Base-by-base conservation (phyloP, 1,140 invertebrate species). In the Drosophila ohnishii region DNA sequence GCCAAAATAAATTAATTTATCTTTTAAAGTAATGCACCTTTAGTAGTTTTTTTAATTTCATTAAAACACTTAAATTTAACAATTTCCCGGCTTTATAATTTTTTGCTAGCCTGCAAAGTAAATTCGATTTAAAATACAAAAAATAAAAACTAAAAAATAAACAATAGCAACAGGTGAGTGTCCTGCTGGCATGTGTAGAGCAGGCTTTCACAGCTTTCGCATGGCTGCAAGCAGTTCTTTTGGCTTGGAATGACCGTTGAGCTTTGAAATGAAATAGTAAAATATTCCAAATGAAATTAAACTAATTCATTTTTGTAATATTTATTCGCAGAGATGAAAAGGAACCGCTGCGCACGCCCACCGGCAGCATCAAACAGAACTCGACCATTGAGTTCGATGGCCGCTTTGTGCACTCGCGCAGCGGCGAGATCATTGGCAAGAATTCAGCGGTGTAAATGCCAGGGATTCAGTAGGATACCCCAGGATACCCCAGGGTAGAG, bases 381-480 rank as follows among this genome's bases (percentile, higher is more conserved):
- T 95, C 95, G 42, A 96, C 95, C 22, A 94, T 96, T 6, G 96
- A 96, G 80, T 97, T 96, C 82, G 96, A 97, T 77, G 95, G 96
- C 8, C 95, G 95, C 80, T 94, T 95, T 76, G 96, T 96, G 14
- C 94, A 96, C 80, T 95, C 96, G 22, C 95, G 95, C 82, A 96
- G 95, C 32, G 95, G 95, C 45, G 94, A 94, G 81, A 96, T 96
- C 76, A 95, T 96, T 75, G 96, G 96, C 71, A 96, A 96, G 92
- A 96, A 96, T 84, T 97, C 96, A 13, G 96, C 96, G 53, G 96
- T 97, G 61, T 97, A 96, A 94, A 92, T 50, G 5, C 4, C 32
- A 7, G 34, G 2, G 11, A 25, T 19, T 16, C 28, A 3, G 44
- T 25, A 11, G 40, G 37, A 39, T 10, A 35, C 63, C 25, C 40